A percentile compares a stretch with the other conserved stretches of the same genome.
Conservation (phyloP, 53 echinoderm and acorn worm genomes). For the Crossaster papposus region DNA sequence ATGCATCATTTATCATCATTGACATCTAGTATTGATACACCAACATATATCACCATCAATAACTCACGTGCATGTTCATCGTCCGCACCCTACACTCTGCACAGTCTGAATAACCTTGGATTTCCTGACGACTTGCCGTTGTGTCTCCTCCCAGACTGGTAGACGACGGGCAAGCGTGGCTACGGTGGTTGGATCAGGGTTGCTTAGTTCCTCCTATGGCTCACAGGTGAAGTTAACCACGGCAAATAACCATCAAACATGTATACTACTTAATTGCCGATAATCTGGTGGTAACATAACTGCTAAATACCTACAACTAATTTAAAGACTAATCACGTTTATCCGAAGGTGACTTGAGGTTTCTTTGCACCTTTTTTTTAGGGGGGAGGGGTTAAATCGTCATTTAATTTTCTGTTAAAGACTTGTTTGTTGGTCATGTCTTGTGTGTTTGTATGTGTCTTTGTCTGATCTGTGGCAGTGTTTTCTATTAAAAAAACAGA, state of each 20-base stretch:
- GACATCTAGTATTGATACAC: not conserved
- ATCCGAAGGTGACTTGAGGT: not conserved
- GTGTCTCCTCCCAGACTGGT: slow-evolving; percentile 39
- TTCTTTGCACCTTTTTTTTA: not conserved
- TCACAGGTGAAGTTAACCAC: slow-evolving; percentile 50
- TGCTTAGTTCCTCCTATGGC: slow-evolving; percentile 42
- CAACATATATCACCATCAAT: not conserved
- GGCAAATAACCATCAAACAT: not conserved
- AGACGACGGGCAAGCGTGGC: slow-evolving; percentile 77
- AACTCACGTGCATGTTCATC: not conserved
- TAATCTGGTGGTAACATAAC: not conserved
- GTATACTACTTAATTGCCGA: not conserved
- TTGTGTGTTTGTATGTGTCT: too few species aligned
- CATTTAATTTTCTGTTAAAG: not conserved
- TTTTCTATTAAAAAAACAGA: too few species aligned
- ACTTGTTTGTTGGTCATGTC: not conserved
- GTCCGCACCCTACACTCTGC: not conserved
- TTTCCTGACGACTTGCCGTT: not conserved
- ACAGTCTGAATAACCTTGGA: not conserved
- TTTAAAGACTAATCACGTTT: not conserved
- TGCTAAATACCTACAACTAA: not conserved
- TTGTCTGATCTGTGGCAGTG: too few species aligned
- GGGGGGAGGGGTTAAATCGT: too few species aligned
- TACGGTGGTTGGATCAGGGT: slow-evolving; percentile 70
- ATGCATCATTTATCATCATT: not conserved